Evolutionary conservation across 2,888 invertebrate species (phyloP), one percentile per base, ranked within the genome.

Genomic region (Lasioglossum malachurum): DNA sequence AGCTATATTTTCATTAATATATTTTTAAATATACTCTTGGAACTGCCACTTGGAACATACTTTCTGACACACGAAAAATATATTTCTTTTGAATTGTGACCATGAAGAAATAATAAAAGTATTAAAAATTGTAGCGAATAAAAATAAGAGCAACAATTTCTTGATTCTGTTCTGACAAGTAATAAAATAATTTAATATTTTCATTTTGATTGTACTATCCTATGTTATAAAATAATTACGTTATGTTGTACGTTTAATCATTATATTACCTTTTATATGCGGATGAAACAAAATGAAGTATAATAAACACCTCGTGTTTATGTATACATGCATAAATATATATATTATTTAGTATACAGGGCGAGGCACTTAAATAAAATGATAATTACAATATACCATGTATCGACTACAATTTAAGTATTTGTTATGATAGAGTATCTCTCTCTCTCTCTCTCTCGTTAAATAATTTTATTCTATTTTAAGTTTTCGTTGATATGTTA

Each of bases 201-300:
- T 35, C 38, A 16, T 88, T 89, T 81, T 87, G 87, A 88, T 83
- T 87, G 82, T 82, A 90, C 90, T 94, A 92, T 93, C 88, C 90
- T 94, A 92, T 93, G 89, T 92, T 94, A 93, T 92, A 93, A 82
- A 92, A 80, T 88, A 89, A 87, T 88, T 91, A 91, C 86, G 90
- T 78, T 87, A 88, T 82, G 80, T 86, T 86, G 87, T 85, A 84
- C 41, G 69, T 88, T 73, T 44, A 49, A 78, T 80, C 67, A 27
- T 67, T 87, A 49, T 44, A 46, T 79, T 44, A 44, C 46, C 41
- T 73, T 72, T 35, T 60, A 38, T 71, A 35, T 35, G 4, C 35
- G 53, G 46, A 53, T 31, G 27, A 44, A 78, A 77, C 27, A 49
- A 19, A 82, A 60, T 14, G 23, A 84, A 78, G n/a, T 84, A 69